These are phyloP conservation scores for Eubasilissa splendida DNA, from an alignment of 2,888 invertebrate genomes.

Conservation along the genomic window DNA sequence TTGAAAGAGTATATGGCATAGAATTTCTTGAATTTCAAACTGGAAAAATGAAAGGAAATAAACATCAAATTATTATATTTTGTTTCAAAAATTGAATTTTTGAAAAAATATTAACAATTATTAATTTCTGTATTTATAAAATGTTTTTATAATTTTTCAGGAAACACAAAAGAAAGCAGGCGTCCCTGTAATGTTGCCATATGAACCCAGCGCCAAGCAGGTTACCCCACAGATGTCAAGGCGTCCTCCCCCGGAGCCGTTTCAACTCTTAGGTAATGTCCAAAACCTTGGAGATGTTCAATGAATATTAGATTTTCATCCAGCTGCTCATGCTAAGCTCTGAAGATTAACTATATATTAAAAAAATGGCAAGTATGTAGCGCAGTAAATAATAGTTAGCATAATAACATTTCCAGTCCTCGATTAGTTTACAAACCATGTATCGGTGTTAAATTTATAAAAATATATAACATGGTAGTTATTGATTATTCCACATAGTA, in stretches of 20 bases:
- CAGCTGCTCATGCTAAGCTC: neutral
- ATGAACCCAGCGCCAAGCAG: conserved; percentile 83
- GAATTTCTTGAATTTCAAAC: no score
- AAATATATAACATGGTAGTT: no score
- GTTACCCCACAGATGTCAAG: conserved; percentile 85
- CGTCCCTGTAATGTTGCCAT: conserved; percentile 85
- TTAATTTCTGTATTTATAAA: no score
- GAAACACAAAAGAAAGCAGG: conserved; percentile 93
- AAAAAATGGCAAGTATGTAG: neutral
- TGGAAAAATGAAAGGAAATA: no score
- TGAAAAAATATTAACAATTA: no score
- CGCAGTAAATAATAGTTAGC: neutral
- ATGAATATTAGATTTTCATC: neutral
- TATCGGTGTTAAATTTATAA: no score
- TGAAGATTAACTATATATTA: neutral
- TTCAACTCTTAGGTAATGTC: conserved; percentile 72
- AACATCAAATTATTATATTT: no score
- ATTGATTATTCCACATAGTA: no score
- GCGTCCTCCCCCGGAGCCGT: conserved; percentile 81
- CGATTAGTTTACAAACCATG: no score
- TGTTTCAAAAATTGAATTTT: no score
- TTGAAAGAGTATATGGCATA: no score
- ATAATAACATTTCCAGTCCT: no score
- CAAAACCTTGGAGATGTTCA: neutral
- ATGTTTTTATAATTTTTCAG: conserved; percentile 59